A percentile compares a stretch with the other conserved stretches of the same genome.
Evolutionary conservation across 2,797 vertebrate species (phyloP).

Genomic region (Mus spretus): DNA sequence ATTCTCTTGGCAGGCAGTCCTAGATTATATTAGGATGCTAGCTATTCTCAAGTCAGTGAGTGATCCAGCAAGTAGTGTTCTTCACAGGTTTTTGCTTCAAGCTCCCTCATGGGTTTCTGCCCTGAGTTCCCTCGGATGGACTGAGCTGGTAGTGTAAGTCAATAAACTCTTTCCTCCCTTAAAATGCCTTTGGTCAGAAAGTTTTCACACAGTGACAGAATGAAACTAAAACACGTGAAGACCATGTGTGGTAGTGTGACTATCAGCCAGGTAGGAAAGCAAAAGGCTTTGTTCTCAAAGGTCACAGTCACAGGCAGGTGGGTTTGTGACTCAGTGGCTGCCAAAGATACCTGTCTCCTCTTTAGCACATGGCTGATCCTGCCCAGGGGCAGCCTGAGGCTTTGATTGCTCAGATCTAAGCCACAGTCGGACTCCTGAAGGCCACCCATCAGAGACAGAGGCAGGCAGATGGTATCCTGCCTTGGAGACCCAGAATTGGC

Average conservation of each 20-base stretch:
- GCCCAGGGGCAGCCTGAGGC: background rate
- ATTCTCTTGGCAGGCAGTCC: background rate
- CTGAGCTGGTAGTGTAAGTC: background rate
- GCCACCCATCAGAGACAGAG: background rate
- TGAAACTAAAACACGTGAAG: background rate
- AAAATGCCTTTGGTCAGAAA: background rate
- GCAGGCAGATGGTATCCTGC: background rate
- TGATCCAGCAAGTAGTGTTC: background rate
- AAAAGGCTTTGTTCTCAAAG: fast-evolving
- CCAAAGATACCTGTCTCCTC: fast-evolving
- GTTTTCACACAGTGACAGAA: background rate
- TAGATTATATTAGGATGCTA: background rate
- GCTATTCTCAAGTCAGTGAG: background rate
- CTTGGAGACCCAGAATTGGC: background rate
- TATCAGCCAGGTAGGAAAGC: background rate
- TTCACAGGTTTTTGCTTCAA: background rate
- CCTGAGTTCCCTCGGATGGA: background rate
- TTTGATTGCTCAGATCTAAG: background rate
- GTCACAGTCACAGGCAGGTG: fast-evolving
- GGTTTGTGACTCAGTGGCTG: fast-evolving
- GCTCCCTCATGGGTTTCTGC: background rate
- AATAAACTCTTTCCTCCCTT: background rate
- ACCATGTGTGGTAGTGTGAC: fast-evolving
- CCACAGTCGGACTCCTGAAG: background rate
- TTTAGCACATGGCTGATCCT: background rate